Evolutionary conservation across 2,113 vertebrate genomes (phyloP), one percentile per base, ranked within the genome.

Genomic region (Sturnus vulgaris): DNA sequence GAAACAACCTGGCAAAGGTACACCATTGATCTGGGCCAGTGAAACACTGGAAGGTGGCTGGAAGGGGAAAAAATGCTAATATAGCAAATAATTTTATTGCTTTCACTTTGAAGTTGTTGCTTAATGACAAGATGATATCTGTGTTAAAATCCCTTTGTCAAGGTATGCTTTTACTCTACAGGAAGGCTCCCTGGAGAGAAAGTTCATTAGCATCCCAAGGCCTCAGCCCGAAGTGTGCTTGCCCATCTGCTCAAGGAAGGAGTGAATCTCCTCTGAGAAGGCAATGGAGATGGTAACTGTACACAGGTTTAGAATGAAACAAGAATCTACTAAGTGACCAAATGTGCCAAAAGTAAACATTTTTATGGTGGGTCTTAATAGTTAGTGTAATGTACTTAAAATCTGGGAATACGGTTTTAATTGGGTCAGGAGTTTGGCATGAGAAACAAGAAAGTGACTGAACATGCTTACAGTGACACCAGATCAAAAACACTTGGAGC

Each of bases 161-260:
- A 52, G 53, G 65, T 82, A 57, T 91, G 56, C n/a, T 88, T 89
- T 95, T 82, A 31, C 65, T 87, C 57, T 91, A 47, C 61, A 72
- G 49, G 61, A 92, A 96, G 86, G 46, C 65, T 95, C 81, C 73
- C 81, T 76, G 89, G 77, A 89, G 91, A 87, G 57, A 84, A 88
- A 86, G 65, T 89, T 76, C 77, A 79, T 95, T 89, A 86, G 86
- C 83, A 87, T 95, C 40, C 37, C 35, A 53, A 89, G 49, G 49
- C 53, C 57, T 91, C 77, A 68, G 64, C 70, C 78, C 70, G 64
- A 89, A 92, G 24, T 75, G 60, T 68, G 27, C 87, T 81, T 93
- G 86, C 83, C 77, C 80, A 71, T 84, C 94, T 91, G 84, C 83
- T 89, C 30, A 0, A 17, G 31, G 73, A 84, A 84, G 78, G 91